Conservation (phyloP, 2,797 vertebrate genomes). For the Enteromius fasciolatus region DNA sequence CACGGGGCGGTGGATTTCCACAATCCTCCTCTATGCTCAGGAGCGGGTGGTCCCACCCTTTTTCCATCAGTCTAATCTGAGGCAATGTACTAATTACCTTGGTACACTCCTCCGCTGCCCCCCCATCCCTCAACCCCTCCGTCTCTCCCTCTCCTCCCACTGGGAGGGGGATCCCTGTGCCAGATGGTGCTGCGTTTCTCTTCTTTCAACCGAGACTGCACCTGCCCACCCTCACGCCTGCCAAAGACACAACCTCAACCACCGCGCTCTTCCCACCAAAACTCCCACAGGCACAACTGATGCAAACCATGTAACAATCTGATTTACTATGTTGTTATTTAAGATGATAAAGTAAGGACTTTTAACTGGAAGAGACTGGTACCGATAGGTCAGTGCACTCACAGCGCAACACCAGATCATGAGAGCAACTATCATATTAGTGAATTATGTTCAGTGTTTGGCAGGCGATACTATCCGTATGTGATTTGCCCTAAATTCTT, state of each 20-base stretch:
- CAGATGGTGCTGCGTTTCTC: conserved; percentile 76
- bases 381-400: conserved; percentile 38
- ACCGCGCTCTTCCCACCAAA: conserved; percentile 37
- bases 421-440: conserved; percentile 23
- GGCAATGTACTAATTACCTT: conserved; percentile 69
- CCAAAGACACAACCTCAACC: conserved; percentile 40
- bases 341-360: conserved; percentile 15
- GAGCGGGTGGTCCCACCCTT: not conserved
- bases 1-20: not conserved
- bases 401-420: not conserved
- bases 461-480: not conserved
- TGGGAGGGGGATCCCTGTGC: conserved; percentile 73
- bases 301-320: conserved; percentile 4
- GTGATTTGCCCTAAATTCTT: conserved; percentile 40
- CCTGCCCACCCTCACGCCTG: conserved; percentile 55
- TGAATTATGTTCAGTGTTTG: conserved; percentile 34
- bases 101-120: conserved; percentile 48
- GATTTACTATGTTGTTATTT: not conserved
- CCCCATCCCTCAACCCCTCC: conserved; percentile 30
- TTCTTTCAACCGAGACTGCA: conserved; percentile 68
- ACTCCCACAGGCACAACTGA: conserved; percentile 25
- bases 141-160: conserved; percentile 60
- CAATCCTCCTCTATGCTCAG: conserved; percentile 8
- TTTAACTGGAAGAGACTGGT: conserved; percentile 30
- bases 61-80: conserved; percentile 59